phyloP scores from a whole-genome alignment of 2,113 vertebrate species.

The Muntiacus muntjak region DNA sequence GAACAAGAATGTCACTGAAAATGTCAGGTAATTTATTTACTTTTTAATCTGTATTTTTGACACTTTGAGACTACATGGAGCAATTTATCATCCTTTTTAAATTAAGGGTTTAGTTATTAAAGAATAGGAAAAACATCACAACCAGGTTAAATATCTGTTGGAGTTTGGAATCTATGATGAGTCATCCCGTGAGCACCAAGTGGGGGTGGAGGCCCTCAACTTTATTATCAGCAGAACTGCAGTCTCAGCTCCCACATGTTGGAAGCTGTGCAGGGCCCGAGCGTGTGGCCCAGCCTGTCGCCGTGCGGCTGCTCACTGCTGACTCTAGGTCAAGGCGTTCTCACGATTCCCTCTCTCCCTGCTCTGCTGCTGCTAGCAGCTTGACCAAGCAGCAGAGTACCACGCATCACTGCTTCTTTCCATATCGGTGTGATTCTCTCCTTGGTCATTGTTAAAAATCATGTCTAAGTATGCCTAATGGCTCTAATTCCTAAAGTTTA shows the following conservation, averaged over 20 bases:
- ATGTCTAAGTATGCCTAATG: background rate
- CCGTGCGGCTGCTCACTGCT: background rate
- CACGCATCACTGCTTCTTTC: accelerated
- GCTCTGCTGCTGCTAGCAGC: background rate
- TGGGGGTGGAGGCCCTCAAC: background rate
- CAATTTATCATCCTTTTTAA: background rate
- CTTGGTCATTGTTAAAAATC: background rate
- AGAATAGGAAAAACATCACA: background rate
- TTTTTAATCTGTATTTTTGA: constrained; percentile 27
- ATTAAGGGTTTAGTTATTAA: background rate
- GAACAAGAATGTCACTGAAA: background rate
- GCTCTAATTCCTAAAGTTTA: background rate
- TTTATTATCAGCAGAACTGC: background rate
- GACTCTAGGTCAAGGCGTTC: background rate
- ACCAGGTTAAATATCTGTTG: background rate
- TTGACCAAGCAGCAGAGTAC: background rate
- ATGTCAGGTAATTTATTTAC: background rate
- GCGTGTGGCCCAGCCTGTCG: background rate
- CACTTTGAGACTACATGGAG: background rate
- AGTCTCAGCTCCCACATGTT: background rate
- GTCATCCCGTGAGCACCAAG: background rate
- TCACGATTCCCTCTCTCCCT: background rate
- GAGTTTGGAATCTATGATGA: background rate
- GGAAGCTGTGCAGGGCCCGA: accelerated
- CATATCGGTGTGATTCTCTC: accelerated